These are phyloP conservation scores for Ptilonorhynchus violaceus DNA, from an alignment of 2,113 vertebrate species.

Conservation along the genomic window DNA sequence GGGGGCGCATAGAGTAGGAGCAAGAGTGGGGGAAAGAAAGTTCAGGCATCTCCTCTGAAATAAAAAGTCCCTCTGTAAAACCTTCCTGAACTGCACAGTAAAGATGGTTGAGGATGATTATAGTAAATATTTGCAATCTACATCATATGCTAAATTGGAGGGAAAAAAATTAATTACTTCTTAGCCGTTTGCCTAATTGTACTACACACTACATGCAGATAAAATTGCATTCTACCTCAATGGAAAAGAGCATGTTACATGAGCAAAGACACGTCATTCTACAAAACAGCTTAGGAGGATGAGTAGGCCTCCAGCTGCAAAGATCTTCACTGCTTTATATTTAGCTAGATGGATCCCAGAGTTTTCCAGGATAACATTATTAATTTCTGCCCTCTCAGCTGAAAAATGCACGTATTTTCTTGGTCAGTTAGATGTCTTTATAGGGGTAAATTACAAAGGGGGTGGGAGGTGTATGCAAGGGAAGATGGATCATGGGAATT, in stretches of 20 bases:
- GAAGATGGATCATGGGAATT: not conserved
- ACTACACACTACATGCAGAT: not conserved
- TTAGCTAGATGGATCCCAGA: not conserved
- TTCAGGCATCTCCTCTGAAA: not conserved
- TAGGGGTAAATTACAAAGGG: not conserved
- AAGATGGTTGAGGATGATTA: not conserved
- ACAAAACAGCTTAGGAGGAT: not conserved
- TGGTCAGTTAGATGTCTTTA: not conserved
- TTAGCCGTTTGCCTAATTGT: not conserved
- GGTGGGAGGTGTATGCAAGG: rapidly evolving
- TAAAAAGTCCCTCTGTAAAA: not conserved
- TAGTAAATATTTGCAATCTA: not conserved
- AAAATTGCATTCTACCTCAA: not conserved
- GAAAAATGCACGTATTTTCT: not conserved
- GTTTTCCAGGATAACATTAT: not conserved
- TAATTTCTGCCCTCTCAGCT: not conserved
- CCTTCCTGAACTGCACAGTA: not conserved
- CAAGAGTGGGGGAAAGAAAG: not conserved
- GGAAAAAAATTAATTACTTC: not conserved
- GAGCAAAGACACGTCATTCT: not conserved
- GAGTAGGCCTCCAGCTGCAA: conserved; percentile 8
- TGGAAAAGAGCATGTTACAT: not conserved
- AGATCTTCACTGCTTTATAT: not conserved
- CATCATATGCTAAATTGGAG: not conserved
- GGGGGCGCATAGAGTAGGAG: not conserved